phyloP scores from a whole-genome alignment of 2,888 invertebrate species.

The Nudaria mundana region DNA sequence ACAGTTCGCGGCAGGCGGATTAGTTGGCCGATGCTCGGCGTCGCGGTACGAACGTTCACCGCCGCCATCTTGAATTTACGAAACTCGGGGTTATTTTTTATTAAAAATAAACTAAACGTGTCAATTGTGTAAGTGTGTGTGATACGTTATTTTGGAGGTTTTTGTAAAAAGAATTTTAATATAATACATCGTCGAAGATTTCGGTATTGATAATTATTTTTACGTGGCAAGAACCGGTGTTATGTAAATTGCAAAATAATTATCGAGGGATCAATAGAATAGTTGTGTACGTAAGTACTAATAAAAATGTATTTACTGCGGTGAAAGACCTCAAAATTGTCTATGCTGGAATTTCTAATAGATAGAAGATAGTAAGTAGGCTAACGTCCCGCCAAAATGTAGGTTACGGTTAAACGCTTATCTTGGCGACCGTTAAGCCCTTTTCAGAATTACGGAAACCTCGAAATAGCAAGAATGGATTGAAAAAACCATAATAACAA shows the following conservation, averaged over 20 bases:
- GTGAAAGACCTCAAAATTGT: conserved; percentile 35
- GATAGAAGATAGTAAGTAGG: no score
- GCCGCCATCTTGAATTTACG: conserved; percentile 62
- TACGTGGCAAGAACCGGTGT: conserved; percentile 46
- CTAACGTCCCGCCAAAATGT: conserved; percentile 36
- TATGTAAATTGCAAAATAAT: conserved; percentile 73
- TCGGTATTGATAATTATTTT: conserved; percentile 55
- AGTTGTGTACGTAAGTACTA: conserved; percentile 22
- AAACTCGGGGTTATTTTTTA: conserved; percentile 56
- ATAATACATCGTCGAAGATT: conserved; percentile 41
- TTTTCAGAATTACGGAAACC: no score
- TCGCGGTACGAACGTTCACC: conserved; percentile 60
- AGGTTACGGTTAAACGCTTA: conserved; percentile 29
- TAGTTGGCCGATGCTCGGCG: conserved; percentile 78
- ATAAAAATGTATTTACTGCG: conserved; percentile 14
- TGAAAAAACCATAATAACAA: no score
- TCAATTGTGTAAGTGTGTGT: conserved; percentile 56
- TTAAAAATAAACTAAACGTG: conserved; percentile 68
- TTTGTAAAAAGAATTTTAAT: conserved; percentile 22
- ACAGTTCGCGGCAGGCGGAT: conserved; percentile 62
- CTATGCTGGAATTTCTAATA: conserved; percentile 41
- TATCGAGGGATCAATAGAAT: conserved; percentile 46
- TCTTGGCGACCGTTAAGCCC: conserved; percentile 11
- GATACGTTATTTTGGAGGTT: conserved; percentile 40
- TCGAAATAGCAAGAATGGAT: no score